These are phyloP conservation scores for Bufo bufo DNA, from an alignment of 2,113 vertebrate genomes.

Conservation along the genomic window DNA sequence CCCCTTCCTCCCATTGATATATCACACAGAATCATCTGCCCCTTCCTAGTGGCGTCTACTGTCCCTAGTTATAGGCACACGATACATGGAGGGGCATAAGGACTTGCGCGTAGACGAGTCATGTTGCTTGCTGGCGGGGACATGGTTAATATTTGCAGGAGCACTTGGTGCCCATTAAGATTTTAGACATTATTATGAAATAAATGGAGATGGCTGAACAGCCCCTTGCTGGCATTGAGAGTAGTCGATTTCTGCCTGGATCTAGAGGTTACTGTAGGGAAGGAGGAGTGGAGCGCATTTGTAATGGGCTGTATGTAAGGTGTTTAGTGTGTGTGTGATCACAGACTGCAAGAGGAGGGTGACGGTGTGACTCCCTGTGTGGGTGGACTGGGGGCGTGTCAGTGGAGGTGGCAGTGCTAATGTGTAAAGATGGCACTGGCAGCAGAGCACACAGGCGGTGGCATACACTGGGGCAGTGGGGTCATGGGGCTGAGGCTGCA, in stretches of 20 bases:
- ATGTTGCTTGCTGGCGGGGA: neutral
- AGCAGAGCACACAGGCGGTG: neutral
- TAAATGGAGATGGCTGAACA: neutral
- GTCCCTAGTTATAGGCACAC: neutral
- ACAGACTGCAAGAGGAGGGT: slow-evolving; percentile 11
- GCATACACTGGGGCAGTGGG: neutral
- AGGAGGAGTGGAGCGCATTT: neutral
- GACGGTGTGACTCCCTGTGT: slow-evolving; percentile 9
- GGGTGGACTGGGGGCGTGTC: slow-evolving; percentile 3
- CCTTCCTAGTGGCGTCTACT: neutral
- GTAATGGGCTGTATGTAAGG: neutral
- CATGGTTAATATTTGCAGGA: neutral
- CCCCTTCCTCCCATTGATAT: neutral
- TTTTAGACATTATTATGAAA: neutral
- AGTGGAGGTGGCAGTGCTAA: slow-evolving; percentile 21
- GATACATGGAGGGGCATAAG: neutral
- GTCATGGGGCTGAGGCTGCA: neutral
- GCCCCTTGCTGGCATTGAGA: neutral
- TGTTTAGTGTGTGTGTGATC: slow-evolving; percentile 2
- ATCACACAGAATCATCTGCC: neutral
- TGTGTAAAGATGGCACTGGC: slow-evolving; percentile 18
- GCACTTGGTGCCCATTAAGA: neutral
- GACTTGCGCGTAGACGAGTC: neutral
- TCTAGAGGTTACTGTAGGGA: neutral
- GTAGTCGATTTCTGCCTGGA: neutral